phyloP scores from a whole-genome alignment of 1,140 invertebrate genomes.

The Orius insidiosus region DNA sequence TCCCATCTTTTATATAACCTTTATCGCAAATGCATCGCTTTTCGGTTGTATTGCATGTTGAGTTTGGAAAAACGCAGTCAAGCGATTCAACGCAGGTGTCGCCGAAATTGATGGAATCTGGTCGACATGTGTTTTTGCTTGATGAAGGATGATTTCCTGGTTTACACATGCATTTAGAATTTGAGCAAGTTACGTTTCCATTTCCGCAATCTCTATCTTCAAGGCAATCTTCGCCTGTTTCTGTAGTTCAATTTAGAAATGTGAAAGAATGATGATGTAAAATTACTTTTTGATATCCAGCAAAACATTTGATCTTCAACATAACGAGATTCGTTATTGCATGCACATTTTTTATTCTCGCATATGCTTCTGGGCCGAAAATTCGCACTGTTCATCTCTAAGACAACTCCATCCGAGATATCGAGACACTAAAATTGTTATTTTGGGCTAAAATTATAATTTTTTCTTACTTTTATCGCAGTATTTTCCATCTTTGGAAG shows the following conservation, averaged over 20 bases:
- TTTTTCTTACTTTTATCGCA: slow-evolving; percentile 21
- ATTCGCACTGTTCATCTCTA: slow-evolving; percentile 19
- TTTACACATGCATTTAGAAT: slow-evolving; percentile 1
- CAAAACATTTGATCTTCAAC: slow-evolving; percentile 21
- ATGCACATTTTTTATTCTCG: slow-evolving; percentile 17
- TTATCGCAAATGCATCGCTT: slow-evolving; percentile 17
- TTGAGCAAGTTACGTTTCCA: background rate
- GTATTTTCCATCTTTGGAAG: slow-evolving; percentile 17
- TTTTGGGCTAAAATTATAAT: background rate
- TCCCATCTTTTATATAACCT: slow-evolving; percentile 8
- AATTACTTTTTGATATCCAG: slow-evolving; percentile 21
- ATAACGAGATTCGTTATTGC: slow-evolving; percentile 20
- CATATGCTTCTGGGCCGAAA: slow-evolving; percentile 22
- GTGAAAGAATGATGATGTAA: background rate
- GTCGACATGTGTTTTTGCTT: background rate
- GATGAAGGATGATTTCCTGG: slow-evolving; percentile 2
- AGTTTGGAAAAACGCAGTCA: slow-evolving; percentile 16
- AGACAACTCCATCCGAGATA: slow-evolving; percentile 16
- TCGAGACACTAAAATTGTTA: slow-evolving; percentile 12
- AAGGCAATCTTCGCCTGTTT: slow-evolving; percentile 3
- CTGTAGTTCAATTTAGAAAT: background rate
- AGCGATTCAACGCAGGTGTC: slow-evolving; percentile 15
- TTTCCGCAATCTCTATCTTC: slow-evolving; percentile 5
- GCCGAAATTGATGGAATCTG: slow-evolving; percentile 17
- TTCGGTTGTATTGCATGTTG: slow-evolving; percentile 13